Conservation (phyloP, 2,797 vertebrate genomes). For the Mormyrops boulengeri region DNA sequence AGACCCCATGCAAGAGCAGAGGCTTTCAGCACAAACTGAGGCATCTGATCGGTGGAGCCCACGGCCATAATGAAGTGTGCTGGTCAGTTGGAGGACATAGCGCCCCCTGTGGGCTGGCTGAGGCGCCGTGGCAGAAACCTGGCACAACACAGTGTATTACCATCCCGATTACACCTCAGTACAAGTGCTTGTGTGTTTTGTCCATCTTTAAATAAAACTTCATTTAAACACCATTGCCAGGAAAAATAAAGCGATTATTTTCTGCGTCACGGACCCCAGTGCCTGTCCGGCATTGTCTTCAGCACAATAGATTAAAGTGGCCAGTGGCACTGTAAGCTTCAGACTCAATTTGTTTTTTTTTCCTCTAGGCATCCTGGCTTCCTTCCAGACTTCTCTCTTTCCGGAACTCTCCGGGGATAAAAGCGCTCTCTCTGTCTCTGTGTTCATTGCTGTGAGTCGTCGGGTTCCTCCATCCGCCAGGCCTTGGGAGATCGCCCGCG, state of each 20-base stretch:
- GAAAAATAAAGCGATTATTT: slow-evolving; percentile 42
- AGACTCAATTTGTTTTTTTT: slow-evolving; percentile 47
- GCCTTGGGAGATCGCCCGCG: slow-evolving; percentile 66
- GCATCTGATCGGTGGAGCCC: slow-evolving; percentile 68
- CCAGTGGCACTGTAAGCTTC: slow-evolving; percentile 63
- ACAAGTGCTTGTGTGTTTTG: slow-evolving; percentile 42
- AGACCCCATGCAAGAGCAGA: background rate
- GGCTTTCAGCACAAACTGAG: background rate
- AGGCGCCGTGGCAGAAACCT: slow-evolving; percentile 72
- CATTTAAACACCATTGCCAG: slow-evolving; percentile 44
- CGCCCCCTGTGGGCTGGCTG: slow-evolving; percentile 49
- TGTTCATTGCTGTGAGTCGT: slow-evolving; percentile 49
- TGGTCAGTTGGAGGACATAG: slow-evolving; percentile 83
- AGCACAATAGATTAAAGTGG: slow-evolving; percentile 44
- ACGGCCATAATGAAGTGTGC: slow-evolving; percentile 79
- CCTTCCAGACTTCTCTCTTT: slow-evolving; percentile 51
- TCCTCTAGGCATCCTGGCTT: slow-evolving; percentile 51
- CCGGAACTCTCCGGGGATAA: slow-evolving; percentile 58
- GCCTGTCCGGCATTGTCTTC: slow-evolving; percentile 39
- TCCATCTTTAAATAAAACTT: slow-evolving; percentile 45
- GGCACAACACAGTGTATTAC: slow-evolving; percentile 64
- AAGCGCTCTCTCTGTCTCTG: slow-evolving; percentile 39
- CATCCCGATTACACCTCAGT: background rate
- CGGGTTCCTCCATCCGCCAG: slow-evolving; percentile 60
- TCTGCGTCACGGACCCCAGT: slow-evolving; percentile 41